Evolutionary conservation across 2,888 invertebrate species (phyloP).

Genomic region (Ectemnius continuus): DNA sequence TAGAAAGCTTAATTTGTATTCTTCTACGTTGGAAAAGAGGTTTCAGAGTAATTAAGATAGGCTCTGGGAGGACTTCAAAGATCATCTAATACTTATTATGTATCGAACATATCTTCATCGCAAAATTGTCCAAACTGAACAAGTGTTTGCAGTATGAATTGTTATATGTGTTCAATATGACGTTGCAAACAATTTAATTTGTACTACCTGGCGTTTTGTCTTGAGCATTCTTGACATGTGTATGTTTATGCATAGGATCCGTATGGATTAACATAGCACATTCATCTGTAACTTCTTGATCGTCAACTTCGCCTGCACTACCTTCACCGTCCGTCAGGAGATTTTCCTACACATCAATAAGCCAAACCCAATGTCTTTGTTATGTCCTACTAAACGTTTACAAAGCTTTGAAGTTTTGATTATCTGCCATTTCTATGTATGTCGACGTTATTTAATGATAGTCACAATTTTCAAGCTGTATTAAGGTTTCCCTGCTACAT

Average conservation of each 20-base stretch:
- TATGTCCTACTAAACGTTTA: slow-evolving; percentile 4
- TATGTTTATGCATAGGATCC: slow-evolving; percentile 73
- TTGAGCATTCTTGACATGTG: slow-evolving; percentile 68
- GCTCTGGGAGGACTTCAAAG: too few species aligned
- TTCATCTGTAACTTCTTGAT: slow-evolving; percentile 86
- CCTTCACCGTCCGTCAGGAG: slow-evolving; percentile 82
- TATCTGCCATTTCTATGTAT: slow-evolving; percentile 4
- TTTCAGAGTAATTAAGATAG: too few species aligned
- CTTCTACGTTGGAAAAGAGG: too few species aligned
- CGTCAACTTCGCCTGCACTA: slow-evolving; percentile 80
- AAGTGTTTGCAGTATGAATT: slow-evolving; percentile 21
- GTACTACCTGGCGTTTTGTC: slow-evolving; percentile 71
- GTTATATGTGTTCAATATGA: slow-evolving; percentile 18
- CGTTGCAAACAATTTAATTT: slow-evolving; percentile 37
- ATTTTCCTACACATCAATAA: slow-evolving; percentile 78
- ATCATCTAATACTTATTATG: too few species aligned
- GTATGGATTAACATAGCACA: slow-evolving; percentile 84
- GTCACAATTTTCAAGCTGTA: slow-evolving; percentile 1
- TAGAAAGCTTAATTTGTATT: too few species aligned
- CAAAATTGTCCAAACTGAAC: too few species aligned
- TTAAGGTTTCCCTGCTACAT: slow-evolving; percentile 5
- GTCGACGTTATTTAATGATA: slow-evolving; percentile 8
- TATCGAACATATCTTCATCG: too few species aligned
- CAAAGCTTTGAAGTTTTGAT: slow-evolving; percentile 10
- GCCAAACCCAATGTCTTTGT: slow-evolving; percentile 41